Evolutionary conservation across 2,113 vertebrate species (phyloP).

Genomic region (Spilogale gracilis): DNA sequence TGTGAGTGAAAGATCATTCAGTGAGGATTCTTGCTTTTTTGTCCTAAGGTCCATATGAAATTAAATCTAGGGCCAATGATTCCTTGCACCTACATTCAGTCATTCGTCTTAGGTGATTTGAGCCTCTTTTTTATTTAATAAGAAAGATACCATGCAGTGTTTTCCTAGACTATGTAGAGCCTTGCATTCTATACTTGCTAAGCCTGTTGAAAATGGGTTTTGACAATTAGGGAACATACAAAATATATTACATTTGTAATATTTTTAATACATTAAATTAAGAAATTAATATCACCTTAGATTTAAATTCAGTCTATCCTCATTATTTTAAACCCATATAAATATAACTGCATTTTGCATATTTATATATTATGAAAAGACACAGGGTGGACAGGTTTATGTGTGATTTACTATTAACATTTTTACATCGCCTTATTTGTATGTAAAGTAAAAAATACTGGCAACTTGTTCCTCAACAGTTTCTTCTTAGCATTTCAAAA

Average conservation of each 20-base stretch:
- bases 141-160: conserved; percentile 75
- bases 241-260: conserved; percentile 79
- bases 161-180: conserved; percentile 59
- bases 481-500: conserved; percentile 76
- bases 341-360: conserved; percentile 82
- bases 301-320: conserved; percentile 86
- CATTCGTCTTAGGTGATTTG: conserved; percentile 8
- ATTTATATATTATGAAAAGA: conserved; percentile 67
- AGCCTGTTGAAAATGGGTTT: conserved; percentile 77
- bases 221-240: conserved; percentile 76
- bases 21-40: not conserved
- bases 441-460: conserved; percentile 78
- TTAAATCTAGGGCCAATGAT: conserved; percentile 45
- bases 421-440: conserved; percentile 77
- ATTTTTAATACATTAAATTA: conserved; percentile 57
- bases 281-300: conserved; percentile 75
- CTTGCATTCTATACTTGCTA: conserved; percentile 77
- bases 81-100: conserved; percentile 5
- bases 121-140: conserved; percentile 38
- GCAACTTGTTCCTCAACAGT: conserved; percentile 78
- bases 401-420: conserved; percentile 65
- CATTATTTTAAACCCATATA: conserved; percentile 83
- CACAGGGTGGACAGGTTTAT: conserved; percentile 63
- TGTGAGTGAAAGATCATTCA: too few species aligned
- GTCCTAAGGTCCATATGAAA: not conserved